Percentiles rank a stretch among this genome's conserved stretches.
These are phyloP conservation scores for Tethea ocularis DNA, from an alignment of 2,888 invertebrate species.

Conservation along the genomic window DNA sequence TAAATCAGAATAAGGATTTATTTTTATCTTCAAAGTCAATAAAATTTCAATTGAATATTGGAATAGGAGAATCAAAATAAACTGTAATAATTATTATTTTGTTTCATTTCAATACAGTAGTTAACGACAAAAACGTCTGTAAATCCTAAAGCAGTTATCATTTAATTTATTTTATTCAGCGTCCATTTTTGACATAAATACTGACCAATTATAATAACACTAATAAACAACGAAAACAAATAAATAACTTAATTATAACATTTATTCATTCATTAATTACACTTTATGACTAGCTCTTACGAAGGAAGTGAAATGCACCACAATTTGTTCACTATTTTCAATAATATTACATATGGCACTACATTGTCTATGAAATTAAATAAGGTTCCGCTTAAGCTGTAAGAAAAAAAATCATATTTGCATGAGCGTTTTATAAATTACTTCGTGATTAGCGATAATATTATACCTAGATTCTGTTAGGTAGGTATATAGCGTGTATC, in stretches of 20 bases:
- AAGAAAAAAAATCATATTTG: background rate
- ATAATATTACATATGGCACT: slow-evolving; percentile 60
- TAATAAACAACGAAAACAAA: slow-evolving; percentile 43
- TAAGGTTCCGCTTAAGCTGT: background rate
- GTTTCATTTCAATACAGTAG: background rate
- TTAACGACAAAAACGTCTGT: too few species aligned
- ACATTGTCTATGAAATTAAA: slow-evolving; percentile 17
- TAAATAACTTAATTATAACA: slow-evolving; percentile 41
- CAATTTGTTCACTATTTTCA: slow-evolving; percentile 48
- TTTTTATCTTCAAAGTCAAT: too few species aligned
- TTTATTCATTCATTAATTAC: slow-evolving; percentile 43
- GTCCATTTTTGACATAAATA: background rate
- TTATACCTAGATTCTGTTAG: too few species aligned
- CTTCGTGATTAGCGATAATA: too few species aligned
- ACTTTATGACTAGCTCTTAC: slow-evolving; percentile 73
- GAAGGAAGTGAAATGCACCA: slow-evolving; percentile 75
- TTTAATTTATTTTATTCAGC: background rate
- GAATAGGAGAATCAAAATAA: background rate
- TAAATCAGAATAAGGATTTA: too few species aligned
- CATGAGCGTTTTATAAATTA: background rate
- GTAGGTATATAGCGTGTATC: background rate
- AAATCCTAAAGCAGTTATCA: background rate
- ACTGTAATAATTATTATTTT: background rate
- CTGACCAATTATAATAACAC: background rate
- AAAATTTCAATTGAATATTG: too few species aligned